A percentile compares a stretch with the other conserved stretches of the same genome.
Evolutionary conservation across 2,888 invertebrate genomes (phyloP).

Genomic region (Dryadula phaetusa): DNA sequence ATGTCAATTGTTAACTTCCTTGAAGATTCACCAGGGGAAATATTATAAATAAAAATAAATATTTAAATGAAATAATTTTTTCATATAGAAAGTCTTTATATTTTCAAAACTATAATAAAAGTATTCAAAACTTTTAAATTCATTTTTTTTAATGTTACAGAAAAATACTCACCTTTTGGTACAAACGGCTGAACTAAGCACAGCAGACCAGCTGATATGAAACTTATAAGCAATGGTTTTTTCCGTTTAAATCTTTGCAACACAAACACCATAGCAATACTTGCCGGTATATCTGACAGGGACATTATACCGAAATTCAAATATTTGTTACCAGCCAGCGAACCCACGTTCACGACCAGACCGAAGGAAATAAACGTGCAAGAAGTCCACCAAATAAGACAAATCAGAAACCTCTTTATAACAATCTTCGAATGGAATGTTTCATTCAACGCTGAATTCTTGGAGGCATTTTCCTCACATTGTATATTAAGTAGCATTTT

Average conservation of each 20-base stretch:
- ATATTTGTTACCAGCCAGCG: constrained; percentile 89
- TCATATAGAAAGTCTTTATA: no score
- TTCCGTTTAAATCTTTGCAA: constrained; percentile 80
- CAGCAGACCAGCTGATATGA: constrained; percentile 77
- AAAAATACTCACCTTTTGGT: constrained; percentile 67
- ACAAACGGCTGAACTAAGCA: constrained; percentile 82
- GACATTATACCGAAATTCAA: constrained; percentile 87
- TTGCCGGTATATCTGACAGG: constrained; percentile 83
- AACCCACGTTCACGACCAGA: constrained; percentile 87
- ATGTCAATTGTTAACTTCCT: no score
- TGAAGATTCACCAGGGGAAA: no score
- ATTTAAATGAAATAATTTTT: no score
- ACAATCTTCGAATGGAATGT: constrained; percentile 57
- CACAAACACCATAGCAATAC: constrained; percentile 76
- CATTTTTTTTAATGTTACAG: neutral
- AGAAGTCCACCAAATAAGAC: constrained; percentile 63
- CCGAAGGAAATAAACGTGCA: constrained; percentile 82
- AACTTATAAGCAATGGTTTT: constrained; percentile 75
- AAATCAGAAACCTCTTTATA: constrained; percentile 57
- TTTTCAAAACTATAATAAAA: no score
- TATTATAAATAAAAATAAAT: no score
- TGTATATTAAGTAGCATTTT: constrained; percentile 52
- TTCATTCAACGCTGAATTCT: constrained; percentile 49
- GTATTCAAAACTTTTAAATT: no score
- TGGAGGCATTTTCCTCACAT: constrained; percentile 49